Conservation (phyloP, 2,888 invertebrate genomes). For the Hirudinaria manillensis region DNA sequence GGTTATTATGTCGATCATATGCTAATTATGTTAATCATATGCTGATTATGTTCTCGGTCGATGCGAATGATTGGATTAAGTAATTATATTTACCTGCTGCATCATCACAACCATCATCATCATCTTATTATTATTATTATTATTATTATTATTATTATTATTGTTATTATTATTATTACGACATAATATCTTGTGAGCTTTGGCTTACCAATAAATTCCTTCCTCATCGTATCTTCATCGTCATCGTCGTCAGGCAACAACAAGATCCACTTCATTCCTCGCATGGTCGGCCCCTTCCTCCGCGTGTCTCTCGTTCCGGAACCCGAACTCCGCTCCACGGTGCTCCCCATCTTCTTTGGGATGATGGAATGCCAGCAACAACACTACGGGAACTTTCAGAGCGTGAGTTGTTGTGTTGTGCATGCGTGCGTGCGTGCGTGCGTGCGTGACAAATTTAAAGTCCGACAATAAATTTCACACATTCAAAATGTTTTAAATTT, state of each 20-base stretch:
- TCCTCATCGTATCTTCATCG: no score
- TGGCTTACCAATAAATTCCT: no score
- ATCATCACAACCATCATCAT: neutral
- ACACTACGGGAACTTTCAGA: slow-evolving; percentile 76
- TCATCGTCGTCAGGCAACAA: slow-evolving; percentile 63
- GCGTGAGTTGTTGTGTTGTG: slow-evolving; percentile 52
- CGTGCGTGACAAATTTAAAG: no score
- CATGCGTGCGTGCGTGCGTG: no score
- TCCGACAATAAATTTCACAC: no score
- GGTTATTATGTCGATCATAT: slow-evolving; percentile 55
- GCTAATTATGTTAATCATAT: no score
- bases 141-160: neutral
- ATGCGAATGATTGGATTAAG: no score
- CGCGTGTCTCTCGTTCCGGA: slow-evolving; percentile 87
- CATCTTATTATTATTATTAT: neutral
- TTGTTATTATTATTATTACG: neutral
- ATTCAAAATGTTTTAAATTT: no score
- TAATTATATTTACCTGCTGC: neutral
- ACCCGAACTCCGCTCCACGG: slow-evolving; percentile 75
- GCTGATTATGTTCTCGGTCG: no score
- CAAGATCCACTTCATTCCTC: slow-evolving; percentile 80
- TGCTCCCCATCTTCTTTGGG: slow-evolving; percentile 83
- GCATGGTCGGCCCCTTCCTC: slow-evolving; percentile 85
- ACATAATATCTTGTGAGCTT: no score
- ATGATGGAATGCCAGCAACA: slow-evolving; percentile 87